Evolutionary conservation across 2,888 invertebrate genomes (phyloP), one percentile per base, ranked within the genome.

Genomic region (Syritta pipiens): DNA sequence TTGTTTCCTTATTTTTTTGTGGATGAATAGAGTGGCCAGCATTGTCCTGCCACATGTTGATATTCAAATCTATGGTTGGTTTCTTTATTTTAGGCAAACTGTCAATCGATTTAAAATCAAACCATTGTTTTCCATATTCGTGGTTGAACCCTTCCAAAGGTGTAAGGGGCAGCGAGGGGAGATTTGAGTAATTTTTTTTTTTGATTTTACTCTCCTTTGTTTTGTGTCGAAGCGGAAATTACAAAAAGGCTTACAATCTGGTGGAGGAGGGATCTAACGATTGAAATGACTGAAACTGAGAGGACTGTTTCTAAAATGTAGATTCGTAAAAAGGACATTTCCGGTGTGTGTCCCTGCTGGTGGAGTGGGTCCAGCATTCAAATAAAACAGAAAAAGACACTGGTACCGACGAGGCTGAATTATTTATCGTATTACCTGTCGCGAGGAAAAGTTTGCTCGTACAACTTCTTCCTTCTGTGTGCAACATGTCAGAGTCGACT

Each of bases 11-110:
- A 48, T 49, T 17, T 65, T 30, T 12, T 30, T 62, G 44, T 51
- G 37, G n/a, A n/a, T n/a, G n/a, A n/a, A n/a, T n/a, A n/a, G n/a
- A 62, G 37, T 42, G 19, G 3, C 51, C 57, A 59, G 53, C 48
- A 69, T 81, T 81, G 76, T 81, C 55, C 60, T 57, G 76, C 81
- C 81, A 81, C 81, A 81, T 81, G 81, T 81, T 81, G 81, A 81
- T 71, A 71, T 60, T 67, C 69, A 76, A 65, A 74, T 68, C 62
- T 65, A 32, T 14, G 74, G 55, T 60, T 74, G 67, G 74, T 60
- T 79, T 74, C 79, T 79, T 77, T 77, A 77, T 77, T 79, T 79
- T 67, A 67, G 57, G 59, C 46, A 74, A 68, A 74, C 72, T 79
- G 79, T 74, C 79, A 79, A 79, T 79, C 79, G 74, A 79, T 79